These are phyloP conservation scores for Chelonus insularis DNA, from an alignment of 1,140 invertebrate species.

Conservation along the genomic window DNA sequence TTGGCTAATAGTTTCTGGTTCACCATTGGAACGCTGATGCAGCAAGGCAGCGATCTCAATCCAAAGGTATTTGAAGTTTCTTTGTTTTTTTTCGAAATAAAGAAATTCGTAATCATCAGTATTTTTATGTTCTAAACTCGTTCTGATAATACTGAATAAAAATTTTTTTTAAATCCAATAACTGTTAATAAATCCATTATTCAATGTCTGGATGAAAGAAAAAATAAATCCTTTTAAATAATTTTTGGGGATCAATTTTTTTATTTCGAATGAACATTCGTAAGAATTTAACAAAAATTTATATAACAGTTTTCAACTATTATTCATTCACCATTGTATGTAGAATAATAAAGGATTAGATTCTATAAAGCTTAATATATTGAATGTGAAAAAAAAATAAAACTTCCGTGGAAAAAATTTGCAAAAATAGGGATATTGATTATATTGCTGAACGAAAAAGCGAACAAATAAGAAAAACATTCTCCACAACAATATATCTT, in stretches of 20 bases:
- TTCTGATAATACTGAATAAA: no score
- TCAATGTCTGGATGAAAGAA: no score
- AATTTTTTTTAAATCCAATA: no score
- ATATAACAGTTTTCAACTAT: not conserved
- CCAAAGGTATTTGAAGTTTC: slow-evolving; percentile 63
- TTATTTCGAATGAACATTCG: no score
- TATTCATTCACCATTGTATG: no score
- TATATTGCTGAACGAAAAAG: not conserved
- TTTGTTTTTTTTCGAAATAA: not conserved
- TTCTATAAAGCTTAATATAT: not conserved
- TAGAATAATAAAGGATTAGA: no score
- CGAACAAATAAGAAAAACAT: slow-evolving; percentile 17
- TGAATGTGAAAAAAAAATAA: not conserved
- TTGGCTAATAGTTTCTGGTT: slow-evolving; percentile 78
- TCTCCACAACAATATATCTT: slow-evolving; percentile 22
- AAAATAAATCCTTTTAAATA: no score
- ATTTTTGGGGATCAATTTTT: no score
- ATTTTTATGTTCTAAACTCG: no score
- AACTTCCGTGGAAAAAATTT: not conserved
- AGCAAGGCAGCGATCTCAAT: slow-evolving; percentile 77
- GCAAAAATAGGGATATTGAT: not conserved
- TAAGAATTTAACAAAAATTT: no score
- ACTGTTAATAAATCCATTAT: no score
- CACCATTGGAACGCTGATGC: slow-evolving; percentile 82
- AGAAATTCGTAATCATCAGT: no score